phyloP scores from a whole-genome alignment of 2,797 vertebrate genomes.

The Alcedo atthis region DNA sequence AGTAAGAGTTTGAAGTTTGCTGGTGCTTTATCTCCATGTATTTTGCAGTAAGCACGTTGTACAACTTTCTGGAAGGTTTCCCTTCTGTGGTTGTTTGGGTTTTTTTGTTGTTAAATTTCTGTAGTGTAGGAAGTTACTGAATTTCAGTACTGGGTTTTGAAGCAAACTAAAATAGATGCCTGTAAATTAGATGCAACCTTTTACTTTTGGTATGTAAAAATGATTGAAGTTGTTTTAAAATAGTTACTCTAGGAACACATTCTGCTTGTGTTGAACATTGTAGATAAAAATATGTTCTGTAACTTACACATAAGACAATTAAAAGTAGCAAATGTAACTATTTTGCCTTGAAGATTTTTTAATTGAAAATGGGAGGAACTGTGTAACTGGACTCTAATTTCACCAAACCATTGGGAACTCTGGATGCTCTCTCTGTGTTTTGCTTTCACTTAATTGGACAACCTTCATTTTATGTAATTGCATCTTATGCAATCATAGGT shows the following conservation, averaged over 20 bases:
- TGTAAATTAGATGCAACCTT: constrained; percentile 23
- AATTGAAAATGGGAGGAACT: not conserved
- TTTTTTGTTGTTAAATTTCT: not conserved
- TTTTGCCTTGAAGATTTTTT: not conserved
- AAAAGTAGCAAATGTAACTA: not conserved
- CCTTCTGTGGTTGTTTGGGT: not conserved
- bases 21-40: not conserved
- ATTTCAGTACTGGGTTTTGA: not conserved
- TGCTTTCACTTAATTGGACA: constrained; percentile 18
- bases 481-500: constrained; percentile 12
- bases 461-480: constrained; percentile 29
- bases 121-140: not conserved
- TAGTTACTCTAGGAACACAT: constrained; percentile 1
- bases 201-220: constrained; percentile 29
- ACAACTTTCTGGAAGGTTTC: not conserved
- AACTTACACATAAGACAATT: not conserved
- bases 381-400: not conserved
- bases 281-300: not conserved
- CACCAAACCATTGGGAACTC: not conserved
- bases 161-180: not conserved
- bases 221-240: constrained; percentile 15
- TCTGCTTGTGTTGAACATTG: not conserved
- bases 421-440: not conserved
- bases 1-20: not conserved
- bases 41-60: not conserved